phyloP scores from a whole-genome alignment of 2,113 vertebrate species.

The cattle (Bos taurus) region DNA sequence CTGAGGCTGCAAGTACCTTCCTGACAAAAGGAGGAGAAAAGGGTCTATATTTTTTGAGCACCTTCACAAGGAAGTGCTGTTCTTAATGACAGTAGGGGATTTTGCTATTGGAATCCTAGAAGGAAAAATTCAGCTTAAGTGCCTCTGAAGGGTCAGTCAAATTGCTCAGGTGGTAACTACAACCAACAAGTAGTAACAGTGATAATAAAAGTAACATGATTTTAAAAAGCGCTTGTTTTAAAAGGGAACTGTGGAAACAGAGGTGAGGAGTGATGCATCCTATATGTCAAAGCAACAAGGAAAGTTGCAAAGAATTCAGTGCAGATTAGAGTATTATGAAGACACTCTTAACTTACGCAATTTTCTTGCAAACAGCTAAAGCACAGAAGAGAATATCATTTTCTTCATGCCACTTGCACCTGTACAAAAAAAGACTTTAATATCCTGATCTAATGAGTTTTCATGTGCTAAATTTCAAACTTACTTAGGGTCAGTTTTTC shows the following conservation, averaged over 20 bases:
- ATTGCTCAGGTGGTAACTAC: not conserved
- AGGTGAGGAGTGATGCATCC: not conserved
- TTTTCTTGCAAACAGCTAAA: constrained; percentile 84
- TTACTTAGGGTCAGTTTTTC: not conserved
- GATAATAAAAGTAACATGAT: not conserved
- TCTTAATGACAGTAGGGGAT: not conserved
- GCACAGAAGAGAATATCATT: constrained; percentile 83
- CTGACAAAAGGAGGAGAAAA: not conserved
- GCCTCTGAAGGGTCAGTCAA: not conserved
- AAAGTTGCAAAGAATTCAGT: not conserved
- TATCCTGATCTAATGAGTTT: not conserved
- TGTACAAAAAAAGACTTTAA: constrained; percentile 44
- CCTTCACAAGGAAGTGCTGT: not conserved
- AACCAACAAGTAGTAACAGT: not conserved
- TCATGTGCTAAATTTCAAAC: not conserved
- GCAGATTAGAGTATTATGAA: not conserved
- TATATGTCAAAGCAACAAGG: not conserved
- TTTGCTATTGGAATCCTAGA: not conserved
- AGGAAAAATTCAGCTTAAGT: not conserved
- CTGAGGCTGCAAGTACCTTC: not conserved
- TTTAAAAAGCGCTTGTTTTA: not conserved
- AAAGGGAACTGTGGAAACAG: not conserved
- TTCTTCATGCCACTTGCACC: constrained; percentile 87
- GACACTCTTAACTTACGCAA: constrained; percentile 75
- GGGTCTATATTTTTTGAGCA: not conserved